Conservation (phyloP, 23 tunicate species). For the Ciona savignyi region DNA sequence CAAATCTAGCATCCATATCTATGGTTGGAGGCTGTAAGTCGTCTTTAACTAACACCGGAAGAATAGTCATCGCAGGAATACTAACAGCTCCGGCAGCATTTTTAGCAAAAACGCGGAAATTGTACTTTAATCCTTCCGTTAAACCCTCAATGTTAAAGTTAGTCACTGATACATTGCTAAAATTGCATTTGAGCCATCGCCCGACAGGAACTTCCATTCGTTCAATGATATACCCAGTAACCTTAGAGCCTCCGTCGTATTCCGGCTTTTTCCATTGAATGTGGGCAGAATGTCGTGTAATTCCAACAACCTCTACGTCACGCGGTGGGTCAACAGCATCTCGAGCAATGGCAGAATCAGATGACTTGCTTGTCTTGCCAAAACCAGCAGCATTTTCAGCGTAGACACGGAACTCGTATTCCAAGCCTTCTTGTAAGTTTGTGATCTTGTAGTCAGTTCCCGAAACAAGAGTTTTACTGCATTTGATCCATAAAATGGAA, state of each 20-base stretch:
- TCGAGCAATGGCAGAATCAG: slow-evolving; percentile 61
- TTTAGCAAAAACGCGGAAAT: slow-evolving; percentile 80
- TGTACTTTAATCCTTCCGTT: slow-evolving; percentile 41
- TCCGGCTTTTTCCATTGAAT: slow-evolving; percentile 89
- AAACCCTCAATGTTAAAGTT: slow-evolving; percentile 58
- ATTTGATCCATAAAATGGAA: slow-evolving; percentile 66
- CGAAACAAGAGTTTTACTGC: slow-evolving; percentile 40
- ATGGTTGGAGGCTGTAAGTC: slow-evolving; percentile 60
- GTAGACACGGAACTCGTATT: slow-evolving; percentile 81
- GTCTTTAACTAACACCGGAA: slow-evolving; percentile 42
- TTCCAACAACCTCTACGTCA: slow-evolving; percentile 65
- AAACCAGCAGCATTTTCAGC: slow-evolving; percentile 91
- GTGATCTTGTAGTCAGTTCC: slow-evolving; percentile 51
- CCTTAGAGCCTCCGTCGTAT: slow-evolving; percentile 91
- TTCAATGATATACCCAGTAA: slow-evolving; percentile 86
- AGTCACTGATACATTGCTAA: slow-evolving; percentile 58
- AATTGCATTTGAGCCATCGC: slow-evolving; percentile 84
- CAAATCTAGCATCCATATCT: slow-evolving; percentile 74
- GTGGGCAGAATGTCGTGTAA: slow-evolving; percentile 51
- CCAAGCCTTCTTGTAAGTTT: slow-evolving; percentile 80
- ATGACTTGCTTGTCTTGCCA: slow-evolving; percentile 70
- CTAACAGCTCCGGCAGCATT: slow-evolving; percentile 87
- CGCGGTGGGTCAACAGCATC: slow-evolving; percentile 84
- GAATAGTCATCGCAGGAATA: slow-evolving; percentile 23
- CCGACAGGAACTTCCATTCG: slow-evolving; percentile 44